phyloP scores from a whole-genome alignment of 2,113 vertebrate genomes.

The Crotalus viridis region DNA sequence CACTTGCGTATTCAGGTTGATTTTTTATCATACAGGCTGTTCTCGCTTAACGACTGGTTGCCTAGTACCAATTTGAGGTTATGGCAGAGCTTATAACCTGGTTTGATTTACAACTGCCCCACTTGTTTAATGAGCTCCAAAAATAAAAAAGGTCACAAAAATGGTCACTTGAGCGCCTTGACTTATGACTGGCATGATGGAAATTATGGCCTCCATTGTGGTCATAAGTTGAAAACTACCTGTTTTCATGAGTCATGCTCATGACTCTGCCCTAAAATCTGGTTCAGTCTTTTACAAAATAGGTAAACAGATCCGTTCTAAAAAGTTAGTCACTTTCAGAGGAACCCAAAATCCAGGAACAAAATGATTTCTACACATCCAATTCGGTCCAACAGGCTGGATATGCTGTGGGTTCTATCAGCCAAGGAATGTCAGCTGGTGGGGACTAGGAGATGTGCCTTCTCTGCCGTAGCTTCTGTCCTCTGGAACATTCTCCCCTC shows the following conservation, averaged over 20 bases:
- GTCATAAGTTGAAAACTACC: background rate
- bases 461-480: background rate
- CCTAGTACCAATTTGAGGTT: background rate
- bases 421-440: background rate
- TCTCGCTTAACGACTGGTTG: background rate
- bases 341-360: background rate
- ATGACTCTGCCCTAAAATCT: background rate
- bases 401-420: background rate
- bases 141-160: background rate
- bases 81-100: background rate
- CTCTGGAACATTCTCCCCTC: background rate
- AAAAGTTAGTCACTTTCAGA: background rate
- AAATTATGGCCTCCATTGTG: background rate
- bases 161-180: background rate
- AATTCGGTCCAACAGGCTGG: background rate
- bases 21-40: background rate
- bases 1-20: background rate
- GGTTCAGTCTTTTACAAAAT: background rate
- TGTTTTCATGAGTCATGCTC: too few relatives aligned
- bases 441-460: background rate
- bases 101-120: background rate
- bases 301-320: background rate
- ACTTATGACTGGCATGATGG: background rate
- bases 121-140: background rate
- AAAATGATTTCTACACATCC: background rate